Evolutionary conservation across 2,113 vertebrate genomes (phyloP).

Genomic region (Mandrillus leucophaeus): DNA sequence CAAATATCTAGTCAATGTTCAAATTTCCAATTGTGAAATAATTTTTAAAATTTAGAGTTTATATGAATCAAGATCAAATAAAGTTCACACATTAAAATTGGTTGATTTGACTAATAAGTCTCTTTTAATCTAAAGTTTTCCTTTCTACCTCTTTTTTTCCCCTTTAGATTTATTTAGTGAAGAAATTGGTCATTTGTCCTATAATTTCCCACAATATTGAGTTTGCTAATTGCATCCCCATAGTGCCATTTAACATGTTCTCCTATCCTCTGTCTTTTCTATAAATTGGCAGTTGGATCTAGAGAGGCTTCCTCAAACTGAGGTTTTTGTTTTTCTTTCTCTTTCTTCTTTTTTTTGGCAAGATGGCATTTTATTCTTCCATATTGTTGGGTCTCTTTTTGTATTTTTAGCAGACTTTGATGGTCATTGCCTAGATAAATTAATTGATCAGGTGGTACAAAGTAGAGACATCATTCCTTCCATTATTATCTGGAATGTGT

Average conservation of each 20-base stretch:
- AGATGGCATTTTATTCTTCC: neutral
- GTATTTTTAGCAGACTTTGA: neutral
- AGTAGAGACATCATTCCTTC: neutral
- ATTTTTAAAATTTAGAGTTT: slow-evolving; percentile 9
- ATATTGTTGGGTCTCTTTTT: neutral
- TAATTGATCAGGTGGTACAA: neutral
- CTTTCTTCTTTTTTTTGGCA: neutral
- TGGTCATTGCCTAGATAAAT: neutral
- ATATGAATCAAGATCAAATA: slow-evolving; percentile 34
- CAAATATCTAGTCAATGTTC: neutral
- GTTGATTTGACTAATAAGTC: neutral
- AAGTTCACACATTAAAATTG: neutral
- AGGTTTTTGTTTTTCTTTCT: neutral
- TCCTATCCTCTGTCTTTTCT: neutral
- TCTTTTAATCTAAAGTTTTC: neutral
- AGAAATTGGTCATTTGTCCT: neutral
- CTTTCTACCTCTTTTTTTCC: neutral
- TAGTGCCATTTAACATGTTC: neutral
- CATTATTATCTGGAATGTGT: neutral
- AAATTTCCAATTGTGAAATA: neutral
- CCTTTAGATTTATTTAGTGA: neutral
- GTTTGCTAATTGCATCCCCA: neutral
- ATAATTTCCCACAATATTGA: neutral
- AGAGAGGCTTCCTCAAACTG: neutral
- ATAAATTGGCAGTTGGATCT: neutral